Evolutionary conservation across 2,888 invertebrate genomes (phyloP).

Genomic region (Torymus auratus): DNA sequence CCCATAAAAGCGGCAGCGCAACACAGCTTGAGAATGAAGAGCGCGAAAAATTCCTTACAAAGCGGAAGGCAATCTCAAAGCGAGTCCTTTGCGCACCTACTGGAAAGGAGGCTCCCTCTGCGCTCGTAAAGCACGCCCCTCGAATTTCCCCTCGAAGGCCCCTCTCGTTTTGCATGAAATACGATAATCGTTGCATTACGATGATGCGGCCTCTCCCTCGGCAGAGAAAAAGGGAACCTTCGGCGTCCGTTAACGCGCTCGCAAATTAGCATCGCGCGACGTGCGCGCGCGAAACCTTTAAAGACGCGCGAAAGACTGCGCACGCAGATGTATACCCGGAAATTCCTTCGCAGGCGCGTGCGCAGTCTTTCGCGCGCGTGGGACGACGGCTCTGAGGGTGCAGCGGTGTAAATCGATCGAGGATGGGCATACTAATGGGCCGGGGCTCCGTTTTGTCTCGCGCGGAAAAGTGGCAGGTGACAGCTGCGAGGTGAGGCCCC

Average conservation of each 20-base stretch:
- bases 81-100: no score
- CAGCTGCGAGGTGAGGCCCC: no score
- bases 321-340: conserved; percentile 11
- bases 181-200: conserved; percentile 54
- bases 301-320: no score
- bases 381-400: neutral
- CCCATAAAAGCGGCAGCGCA: no score
- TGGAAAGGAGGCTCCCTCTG: no score
- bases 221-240: conserved; percentile 14
- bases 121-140: conserved; percentile 26
- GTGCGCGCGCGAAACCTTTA: conserved; percentile 18
- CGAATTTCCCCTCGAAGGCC: conserved; percentile 3
- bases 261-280: conserved; percentile 47
- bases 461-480: no score
- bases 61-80: no score
- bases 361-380: conserved; percentile 4
- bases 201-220: conserved; percentile 20
- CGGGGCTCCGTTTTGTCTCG: no score
- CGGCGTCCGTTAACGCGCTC: conserved; percentile 31
- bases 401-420: conserved; percentile 3
- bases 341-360: conserved; percentile 8
- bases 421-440: neutral
- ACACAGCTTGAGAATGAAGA: no score
- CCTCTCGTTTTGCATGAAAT: conserved; percentile 51
- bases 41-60: no score